These are phyloP conservation scores for Gisinianus flammeolus DNA, from an alignment of 2,888 invertebrate genomes.

Conservation along the genomic window DNA sequence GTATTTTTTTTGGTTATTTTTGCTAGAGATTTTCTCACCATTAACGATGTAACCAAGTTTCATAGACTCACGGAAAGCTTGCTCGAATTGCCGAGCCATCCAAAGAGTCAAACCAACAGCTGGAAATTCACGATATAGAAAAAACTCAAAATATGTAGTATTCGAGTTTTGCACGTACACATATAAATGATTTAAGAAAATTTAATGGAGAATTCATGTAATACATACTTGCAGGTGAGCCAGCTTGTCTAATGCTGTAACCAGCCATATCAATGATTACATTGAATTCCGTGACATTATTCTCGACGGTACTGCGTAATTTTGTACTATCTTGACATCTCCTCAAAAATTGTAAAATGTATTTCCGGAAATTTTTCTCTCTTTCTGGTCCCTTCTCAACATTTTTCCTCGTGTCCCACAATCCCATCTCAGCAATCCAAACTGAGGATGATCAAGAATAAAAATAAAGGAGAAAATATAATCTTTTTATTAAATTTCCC, in stretches of 20 bases:
- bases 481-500: no score
- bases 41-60: slow-evolving; percentile 29
- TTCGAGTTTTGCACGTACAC: background rate
- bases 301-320: slow-evolving; percentile 6
- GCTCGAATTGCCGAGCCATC: slow-evolving; percentile 39
- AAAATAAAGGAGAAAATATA: background rate
- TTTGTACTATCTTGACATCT: slow-evolving; percentile 25
- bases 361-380: slow-evolving; percentile 23
- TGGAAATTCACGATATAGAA: background rate
- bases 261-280: slow-evolving; percentile 37
- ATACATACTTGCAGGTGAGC: slow-evolving; percentile 10
- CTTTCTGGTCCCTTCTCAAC: slow-evolving; percentile 18
- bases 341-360: slow-evolving; percentile 27
- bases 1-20: background rate
- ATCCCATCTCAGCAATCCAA: slow-evolving; percentile 3
- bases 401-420: slow-evolving; percentile 29
- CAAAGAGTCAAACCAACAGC: slow-evolving; percentile 19
- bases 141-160: background rate
- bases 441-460: background rate
- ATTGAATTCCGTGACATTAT: slow-evolving; percentile 30
- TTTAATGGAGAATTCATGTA: background rate
- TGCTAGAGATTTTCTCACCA: background rate
- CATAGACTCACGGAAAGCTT: slow-evolving; percentile 25
- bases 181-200: background rate
- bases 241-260: slow-evolving; percentile 19